Base-by-base conservation (phyloP, 2,888 invertebrate species). In the Cheilosia vulpina region DNA sequence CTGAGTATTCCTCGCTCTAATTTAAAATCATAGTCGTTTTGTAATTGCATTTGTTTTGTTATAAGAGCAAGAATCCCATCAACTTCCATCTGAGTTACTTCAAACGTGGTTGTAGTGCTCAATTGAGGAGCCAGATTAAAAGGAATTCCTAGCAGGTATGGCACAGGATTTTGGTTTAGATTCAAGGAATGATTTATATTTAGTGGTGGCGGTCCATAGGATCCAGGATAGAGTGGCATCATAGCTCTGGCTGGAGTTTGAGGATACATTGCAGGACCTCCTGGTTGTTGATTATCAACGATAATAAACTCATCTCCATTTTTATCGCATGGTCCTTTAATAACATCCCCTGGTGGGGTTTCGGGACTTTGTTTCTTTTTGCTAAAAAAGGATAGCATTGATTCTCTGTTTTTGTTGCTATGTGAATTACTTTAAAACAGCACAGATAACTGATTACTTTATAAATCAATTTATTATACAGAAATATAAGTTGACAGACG, bases 101-200 rank as follows among this genome's bases (percentile, higher is more conserved):
- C 89, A n/a, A 88, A 89, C 7, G 85, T 81, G 15, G 87, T 89
- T 80, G 90, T 91, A 19, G 81, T 87, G 21, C 88, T 79, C 43
- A 91, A 55, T 5, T 89, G 90, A 0, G 91, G 90, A 11, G 91
- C 89, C 27, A 91, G 72, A 57, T 89, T 88, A 57, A 91, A 91
- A 4, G 91, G 91, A 55, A 91, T 89, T 69, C 90, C 91, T 73
- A 91, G 89, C 41, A 91, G 85, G 79, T 91, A 91, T 34, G 89
- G 88, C 19, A 89, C 87, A 31, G 89, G 91, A 4, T 81, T 65
- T 55, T 78, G 77, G 3, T 21, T 21, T 7, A 9, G 2, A 21
- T 41, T 53, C 15, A 58, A 38, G 4, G 53, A 9, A 52, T 57
- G 63, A 60, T 63, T 52, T 7, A 1, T 58, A 24, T 69, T 52